Evolutionary conservation across 1,140 invertebrate species (phyloP).

Genomic region (Magallana ariakensis): DNA sequence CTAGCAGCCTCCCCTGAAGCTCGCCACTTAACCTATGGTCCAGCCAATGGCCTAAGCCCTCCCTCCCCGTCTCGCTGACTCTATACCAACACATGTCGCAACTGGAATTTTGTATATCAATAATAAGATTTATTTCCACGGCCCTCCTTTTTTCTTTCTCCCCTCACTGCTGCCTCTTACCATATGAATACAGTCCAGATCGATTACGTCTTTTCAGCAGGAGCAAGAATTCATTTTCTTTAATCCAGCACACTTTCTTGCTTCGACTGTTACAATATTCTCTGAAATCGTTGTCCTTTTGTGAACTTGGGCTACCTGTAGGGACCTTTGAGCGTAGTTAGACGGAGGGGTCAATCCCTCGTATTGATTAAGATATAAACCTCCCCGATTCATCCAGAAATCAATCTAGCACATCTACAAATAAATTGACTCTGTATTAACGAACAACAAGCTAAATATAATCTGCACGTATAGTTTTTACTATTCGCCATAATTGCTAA

Average conservation of each 20-base stretch:
- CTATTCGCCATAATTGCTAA: too few species aligned
- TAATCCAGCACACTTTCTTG: constrained; percentile 34
- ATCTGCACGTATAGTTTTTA: too few species aligned
- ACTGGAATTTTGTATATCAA: constrained; percentile 36
- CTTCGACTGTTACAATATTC: constrained; percentile 36
- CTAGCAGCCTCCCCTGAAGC: neutral
- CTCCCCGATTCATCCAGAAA: neutral
- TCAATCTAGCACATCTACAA: constrained; percentile 17
- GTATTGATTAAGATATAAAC: constrained; percentile 38
- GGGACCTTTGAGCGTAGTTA: neutral
- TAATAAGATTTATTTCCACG: constrained; percentile 33
- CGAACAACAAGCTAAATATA: too few species aligned
- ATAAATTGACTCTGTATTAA: neutral
- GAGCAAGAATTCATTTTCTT: constrained; percentile 27
- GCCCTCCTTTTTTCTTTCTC: constrained; percentile 23
- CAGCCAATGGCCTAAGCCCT: constrained; percentile 6
- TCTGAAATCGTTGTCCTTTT: constrained; percentile 34
- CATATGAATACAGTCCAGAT: constrained; percentile 16
- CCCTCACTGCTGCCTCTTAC: neutral
- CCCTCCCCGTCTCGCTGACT: constrained; percentile 16
- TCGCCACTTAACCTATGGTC: constrained; percentile 23
- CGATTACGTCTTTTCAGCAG: constrained; percentile 28
- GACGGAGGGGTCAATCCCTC: neutral
- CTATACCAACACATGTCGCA: constrained; percentile 10
- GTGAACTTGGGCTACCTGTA: constrained; percentile 28